Evolutionary conservation across 2,888 invertebrate species (phyloP), one percentile per base, ranked within the genome.

Genomic region (Acanthosoma haemorrhoidale): DNA sequence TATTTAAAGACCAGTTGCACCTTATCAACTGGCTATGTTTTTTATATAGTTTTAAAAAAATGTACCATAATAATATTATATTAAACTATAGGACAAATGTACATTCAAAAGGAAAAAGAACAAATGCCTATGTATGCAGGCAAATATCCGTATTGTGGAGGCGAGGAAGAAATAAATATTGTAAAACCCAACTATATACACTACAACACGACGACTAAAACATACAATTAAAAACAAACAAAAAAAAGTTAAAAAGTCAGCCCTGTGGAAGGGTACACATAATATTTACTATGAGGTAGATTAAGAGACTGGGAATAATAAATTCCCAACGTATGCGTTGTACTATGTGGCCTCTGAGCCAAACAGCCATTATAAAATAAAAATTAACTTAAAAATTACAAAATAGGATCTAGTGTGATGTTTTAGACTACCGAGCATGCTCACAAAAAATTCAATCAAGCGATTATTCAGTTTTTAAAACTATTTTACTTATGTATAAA

Each of bases 211-310:
- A 61, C 38, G 34, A 59, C 59, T 59, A 59, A 21, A 61, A 34
- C 16, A 25, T n/a, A 63, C 15, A 39, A 64, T 64, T 29, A 64
- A 41, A 39, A 64, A 63, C 2, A 39, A 61, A 61, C 36, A 18
- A 38, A 57, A 57, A 25, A 57, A 21, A 41, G n/a, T 41, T 41
- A n/a, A 57, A 64, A 64, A 64, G 64, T 64, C 38, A 64, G 36
- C 31, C 64, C 64, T 41, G 39, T 25, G 31, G n/a, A 57, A 25
- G 64, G 64, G 64, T 29, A 64, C 51, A 51, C n/a, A 51, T 25
- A 64, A 64, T 64, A 64, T 64, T 64, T 38, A 64, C 64, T 64
- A 64, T 64, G 64, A 64, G 64, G 64, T 64, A 64, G 64, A 64
- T 64, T 41, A 64, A 41, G 39, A 31, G n/a, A 29, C 29, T 3